phyloP scores from a whole-genome alignment of 2,888 invertebrate species.

The Liopterus haemorrhoidalis region DNA sequence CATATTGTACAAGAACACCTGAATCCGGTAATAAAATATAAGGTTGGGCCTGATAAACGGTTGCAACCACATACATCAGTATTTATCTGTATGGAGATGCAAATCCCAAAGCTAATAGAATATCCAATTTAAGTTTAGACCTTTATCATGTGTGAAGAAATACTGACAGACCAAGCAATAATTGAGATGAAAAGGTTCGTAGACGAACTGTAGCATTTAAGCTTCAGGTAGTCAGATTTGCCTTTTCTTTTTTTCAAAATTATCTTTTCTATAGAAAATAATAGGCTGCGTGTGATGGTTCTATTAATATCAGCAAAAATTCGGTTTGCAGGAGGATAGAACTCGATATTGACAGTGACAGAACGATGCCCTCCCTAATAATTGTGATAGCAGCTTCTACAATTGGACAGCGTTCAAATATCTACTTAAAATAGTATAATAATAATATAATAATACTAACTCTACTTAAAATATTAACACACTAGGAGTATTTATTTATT shows the following conservation, averaged over 20 bases:
- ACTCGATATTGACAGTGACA: slow-evolving; percentile 24
- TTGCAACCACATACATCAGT: slow-evolving; percentile 31
- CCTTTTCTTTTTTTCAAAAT: no score
- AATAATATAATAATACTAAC: no score
- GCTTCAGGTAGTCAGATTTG: no score
- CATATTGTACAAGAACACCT: no score
- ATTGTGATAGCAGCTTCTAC: slow-evolving; percentile 22
- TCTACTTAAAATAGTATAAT: no score
- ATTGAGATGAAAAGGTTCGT: no score
- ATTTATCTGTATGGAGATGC: slow-evolving; percentile 32
- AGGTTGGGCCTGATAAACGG: slow-evolving; percentile 32
- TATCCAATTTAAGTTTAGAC: slow-evolving; percentile 29
- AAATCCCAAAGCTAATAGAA: slow-evolving; percentile 31
- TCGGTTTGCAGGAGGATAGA: slow-evolving; percentile 31
- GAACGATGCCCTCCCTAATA: slow-evolving; percentile 25
- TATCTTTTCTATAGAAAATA: no score
- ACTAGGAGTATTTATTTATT: no score
- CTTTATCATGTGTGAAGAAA: slow-evolving; percentile 30
- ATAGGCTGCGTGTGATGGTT: slow-evolving; percentile 32
- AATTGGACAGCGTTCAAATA: slow-evolving; percentile 13
- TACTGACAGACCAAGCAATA: slow-evolving; percentile 43
- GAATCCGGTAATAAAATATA: no score
- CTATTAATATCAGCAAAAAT: slow-evolving; percentile 34
- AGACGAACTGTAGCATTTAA: no score
- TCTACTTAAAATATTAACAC: no score